Evolutionary conservation across 2,797 vertebrate genomes (phyloP), one percentile per base, ranked within the genome.

Genomic region (Lepilemur ruficaudatus): DNA sequence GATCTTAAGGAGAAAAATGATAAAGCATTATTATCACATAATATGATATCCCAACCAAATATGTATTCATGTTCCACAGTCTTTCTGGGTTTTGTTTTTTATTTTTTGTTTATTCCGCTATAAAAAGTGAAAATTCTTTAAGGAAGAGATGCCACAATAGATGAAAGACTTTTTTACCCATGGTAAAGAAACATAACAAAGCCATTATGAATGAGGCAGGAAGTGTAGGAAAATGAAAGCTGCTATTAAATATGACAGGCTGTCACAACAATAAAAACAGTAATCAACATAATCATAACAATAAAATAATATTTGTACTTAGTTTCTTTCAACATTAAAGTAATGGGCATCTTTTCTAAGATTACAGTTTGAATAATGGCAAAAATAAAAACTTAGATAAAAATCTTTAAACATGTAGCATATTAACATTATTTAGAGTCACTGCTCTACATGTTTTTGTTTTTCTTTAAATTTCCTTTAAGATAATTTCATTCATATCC

Each of bases 241-340:
- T 94, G 38, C 59, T 97, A 65, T 96, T 94, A 96, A 96, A 87
- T 80, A 87, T 85, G 96, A 96, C 93, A 96, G 32, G 55, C 43
- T 94, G 20, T 93, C 96, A 92, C 67, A 95, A 61, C 57, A 57
- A 61, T n/a, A 70, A 76, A 92, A 89, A 72, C 32, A 87, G 50
- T 80, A 83, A 94, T 94, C 67, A 86, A 2, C 32, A 22, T 89
- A 93, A 95, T 95, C 41, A 11, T 30, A 70, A 38, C 57, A 94
- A 85, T 89, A 81, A 97, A 95, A 57, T 94, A 97, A 69, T 94
- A 52, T 73, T 95, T 92, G 43, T 93, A 70, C 93, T 93, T 89
- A 73, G 23, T 69, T 92, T 95, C 75, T 90, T 96, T 92, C 76
- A 78, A 94, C 97, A 83, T 86, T 97, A 95, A 97, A 96, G 86